Evolutionary conservation across 1,140 invertebrate species (phyloP).

Genomic region (Megathymus violae): DNA sequence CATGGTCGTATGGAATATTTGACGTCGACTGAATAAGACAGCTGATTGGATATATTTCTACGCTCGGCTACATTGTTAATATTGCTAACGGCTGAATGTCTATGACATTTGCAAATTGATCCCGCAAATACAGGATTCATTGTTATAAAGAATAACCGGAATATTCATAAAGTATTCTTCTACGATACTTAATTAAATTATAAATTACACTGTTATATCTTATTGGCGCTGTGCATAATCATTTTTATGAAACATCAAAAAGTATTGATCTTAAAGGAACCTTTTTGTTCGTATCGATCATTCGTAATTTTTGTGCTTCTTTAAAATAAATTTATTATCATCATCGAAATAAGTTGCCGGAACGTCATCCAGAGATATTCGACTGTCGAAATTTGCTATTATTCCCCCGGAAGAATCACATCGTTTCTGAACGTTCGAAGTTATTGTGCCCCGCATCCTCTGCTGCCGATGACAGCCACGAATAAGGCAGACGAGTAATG

Average conservation of each 20-base stretch:
- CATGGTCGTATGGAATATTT: constrained; percentile 1
- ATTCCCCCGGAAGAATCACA: constrained; percentile 15
- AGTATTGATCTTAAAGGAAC: too few species aligned
- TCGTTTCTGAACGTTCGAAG: not conserved
- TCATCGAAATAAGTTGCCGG: constrained; percentile 4
- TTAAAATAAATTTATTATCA: too few species aligned
- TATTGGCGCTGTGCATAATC: too few species aligned
- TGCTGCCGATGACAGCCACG: constrained; percentile 50
- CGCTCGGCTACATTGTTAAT: not conserved
- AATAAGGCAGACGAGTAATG: constrained; percentile 49
- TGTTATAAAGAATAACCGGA: not conserved
- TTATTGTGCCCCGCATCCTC: constrained; percentile 43
- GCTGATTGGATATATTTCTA: constrained; percentile 8
- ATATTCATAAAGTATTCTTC: too few species aligned
- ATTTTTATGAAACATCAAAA: too few species aligned
- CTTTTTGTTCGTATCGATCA: too few species aligned
- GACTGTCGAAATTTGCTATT: constrained; percentile 16
- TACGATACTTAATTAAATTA: too few species aligned
- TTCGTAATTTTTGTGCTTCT: too few species aligned
- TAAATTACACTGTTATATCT: too few species aligned
- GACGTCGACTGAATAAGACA: constrained; percentile 12
- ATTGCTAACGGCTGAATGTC: not conserved
- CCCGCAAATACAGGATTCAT: not conserved
- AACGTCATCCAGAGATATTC: constrained; percentile 9
- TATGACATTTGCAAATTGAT: constrained; percentile 2